Conservation (phyloP, 2,113 vertebrate genomes). For the Thomomys bottae region DNA sequence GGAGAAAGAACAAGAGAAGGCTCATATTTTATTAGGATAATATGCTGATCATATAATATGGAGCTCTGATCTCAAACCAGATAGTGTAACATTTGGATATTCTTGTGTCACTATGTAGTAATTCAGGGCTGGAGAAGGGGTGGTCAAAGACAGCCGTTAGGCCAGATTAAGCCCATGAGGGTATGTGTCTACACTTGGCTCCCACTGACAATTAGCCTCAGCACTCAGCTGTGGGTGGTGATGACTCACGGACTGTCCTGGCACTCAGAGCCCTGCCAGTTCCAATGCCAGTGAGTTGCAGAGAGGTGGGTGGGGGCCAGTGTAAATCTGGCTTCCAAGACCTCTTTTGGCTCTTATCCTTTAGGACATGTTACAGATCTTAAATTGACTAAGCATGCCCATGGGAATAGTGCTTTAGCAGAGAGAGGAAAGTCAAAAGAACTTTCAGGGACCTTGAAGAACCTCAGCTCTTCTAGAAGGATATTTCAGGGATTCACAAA, state of each 20-base stretch:
- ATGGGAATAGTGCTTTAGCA: not conserved
- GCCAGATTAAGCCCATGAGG: constrained; percentile 4
- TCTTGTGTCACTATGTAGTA: constrained; percentile 31
- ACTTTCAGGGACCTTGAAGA: not conserved
- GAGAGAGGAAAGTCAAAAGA: not conserved
- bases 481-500: not conserved
- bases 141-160: constrained; percentile 38
- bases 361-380: not conserved
- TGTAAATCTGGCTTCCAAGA: not conserved
- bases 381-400: not conserved
- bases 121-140: not conserved
- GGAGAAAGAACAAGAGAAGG: constrained; percentile 13
- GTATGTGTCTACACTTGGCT: not conserved
- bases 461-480: too few species aligned
- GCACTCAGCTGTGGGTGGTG: not conserved
- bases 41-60: not conserved
- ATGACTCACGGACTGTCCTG: not conserved
- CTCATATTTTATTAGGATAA: constrained; percentile 53
- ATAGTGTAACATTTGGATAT: constrained; percentile 29
- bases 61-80: constrained; percentile 38
- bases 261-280: not conserved
- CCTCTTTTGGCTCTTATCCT: not conserved
- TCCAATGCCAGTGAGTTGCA: not conserved
- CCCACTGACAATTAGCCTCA: constrained; percentile 13
- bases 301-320: not conserved